These are phyloP conservation scores for Idris sp. DNA, from an alignment of 1,140 invertebrate genomes.

Conservation along the genomic window DNA sequence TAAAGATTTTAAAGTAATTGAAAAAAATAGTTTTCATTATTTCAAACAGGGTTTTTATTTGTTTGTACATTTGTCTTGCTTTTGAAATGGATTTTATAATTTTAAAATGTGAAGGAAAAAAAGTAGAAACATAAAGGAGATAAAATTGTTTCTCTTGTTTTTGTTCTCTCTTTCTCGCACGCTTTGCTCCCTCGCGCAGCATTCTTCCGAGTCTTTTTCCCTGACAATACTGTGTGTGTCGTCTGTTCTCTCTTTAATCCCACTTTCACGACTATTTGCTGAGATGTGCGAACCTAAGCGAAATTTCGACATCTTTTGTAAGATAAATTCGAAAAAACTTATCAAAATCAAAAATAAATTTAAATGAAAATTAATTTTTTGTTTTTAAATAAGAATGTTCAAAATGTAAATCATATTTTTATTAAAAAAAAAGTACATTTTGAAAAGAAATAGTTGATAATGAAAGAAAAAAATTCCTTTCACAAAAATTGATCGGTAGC, in stretches of 20 bases:
- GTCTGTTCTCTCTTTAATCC: constrained; percentile 60
- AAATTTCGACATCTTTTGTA: constrained; percentile 50
- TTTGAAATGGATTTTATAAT: too few species aligned
- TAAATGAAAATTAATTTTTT: background rate
- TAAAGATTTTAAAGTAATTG: too few species aligned
- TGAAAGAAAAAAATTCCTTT: too few species aligned
- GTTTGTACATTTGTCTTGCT: too few species aligned
- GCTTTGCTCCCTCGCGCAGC: constrained; percentile 8
- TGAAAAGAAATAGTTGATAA: too few species aligned
- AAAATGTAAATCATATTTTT: too few species aligned
- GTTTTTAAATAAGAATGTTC: too few species aligned
- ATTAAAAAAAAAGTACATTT: too few species aligned
- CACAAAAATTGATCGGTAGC: too few species aligned
- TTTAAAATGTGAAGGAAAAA: too few species aligned
- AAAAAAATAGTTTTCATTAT: too few species aligned
- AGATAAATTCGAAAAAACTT: constrained; percentile 27
- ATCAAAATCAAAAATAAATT: background rate
- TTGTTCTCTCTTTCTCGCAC: constrained; percentile 10
- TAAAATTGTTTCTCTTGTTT: constrained; percentile 58
- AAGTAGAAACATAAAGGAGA: constrained; percentile 55
- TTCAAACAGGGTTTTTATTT: too few species aligned
- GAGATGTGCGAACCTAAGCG: constrained; percentile 45
- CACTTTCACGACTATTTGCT: constrained; percentile 56
- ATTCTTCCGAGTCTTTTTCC: constrained; percentile 47
- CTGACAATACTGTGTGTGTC: constrained; percentile 49